A percentile compares a stretch with the other conserved stretches of the same genome.
phyloP scores from a whole-genome alignment of 2,888 invertebrate species.

The Drosophila kambysellisi region DNA sequence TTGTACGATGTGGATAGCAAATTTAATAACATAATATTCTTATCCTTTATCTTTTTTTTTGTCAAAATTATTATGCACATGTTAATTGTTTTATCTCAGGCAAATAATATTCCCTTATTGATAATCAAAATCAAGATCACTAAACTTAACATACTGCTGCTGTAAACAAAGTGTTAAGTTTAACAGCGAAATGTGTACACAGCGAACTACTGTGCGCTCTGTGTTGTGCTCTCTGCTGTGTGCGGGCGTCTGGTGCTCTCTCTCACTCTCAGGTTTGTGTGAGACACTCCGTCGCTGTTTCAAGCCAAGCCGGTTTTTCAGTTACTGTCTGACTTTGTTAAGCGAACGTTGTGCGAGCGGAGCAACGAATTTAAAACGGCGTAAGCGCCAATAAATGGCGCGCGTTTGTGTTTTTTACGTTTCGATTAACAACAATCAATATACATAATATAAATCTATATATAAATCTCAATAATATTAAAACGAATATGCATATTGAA shows the following conservation, averaged over 20 bases:
- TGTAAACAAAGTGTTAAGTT: neutral
- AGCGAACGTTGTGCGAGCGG: conserved; percentile 63
- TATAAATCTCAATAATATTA: conserved; percentile 20
- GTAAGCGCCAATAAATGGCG: conserved; percentile 67
- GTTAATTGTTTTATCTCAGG: neutral
- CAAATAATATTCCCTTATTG: neutral
- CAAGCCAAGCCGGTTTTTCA: conserved; percentile 65
- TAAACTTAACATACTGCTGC: neutral
- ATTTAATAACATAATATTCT: neutral
- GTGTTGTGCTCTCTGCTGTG: conserved; percentile 32
- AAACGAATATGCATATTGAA: conserved; percentile 38
- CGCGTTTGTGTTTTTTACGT: conserved; percentile 63
- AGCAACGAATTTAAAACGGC: conserved; percentile 38
- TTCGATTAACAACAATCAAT: conserved; percentile 40
- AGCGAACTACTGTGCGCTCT: conserved; percentile 38
- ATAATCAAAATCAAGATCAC: neutral
- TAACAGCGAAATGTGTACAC: neutral
- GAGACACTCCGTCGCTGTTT: conserved; percentile 54
- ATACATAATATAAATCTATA: conserved; percentile 27
- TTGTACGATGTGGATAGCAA: neutral
- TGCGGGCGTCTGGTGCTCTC: conserved; percentile 46
- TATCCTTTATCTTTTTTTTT: neutral
- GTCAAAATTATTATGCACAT: neutral
- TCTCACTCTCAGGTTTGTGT: conserved; percentile 26
- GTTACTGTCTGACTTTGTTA: conserved; percentile 58